phyloP scores from a whole-genome alignment of 2,797 vertebrate genomes.

The Orientallactaga sibirica region DNA sequence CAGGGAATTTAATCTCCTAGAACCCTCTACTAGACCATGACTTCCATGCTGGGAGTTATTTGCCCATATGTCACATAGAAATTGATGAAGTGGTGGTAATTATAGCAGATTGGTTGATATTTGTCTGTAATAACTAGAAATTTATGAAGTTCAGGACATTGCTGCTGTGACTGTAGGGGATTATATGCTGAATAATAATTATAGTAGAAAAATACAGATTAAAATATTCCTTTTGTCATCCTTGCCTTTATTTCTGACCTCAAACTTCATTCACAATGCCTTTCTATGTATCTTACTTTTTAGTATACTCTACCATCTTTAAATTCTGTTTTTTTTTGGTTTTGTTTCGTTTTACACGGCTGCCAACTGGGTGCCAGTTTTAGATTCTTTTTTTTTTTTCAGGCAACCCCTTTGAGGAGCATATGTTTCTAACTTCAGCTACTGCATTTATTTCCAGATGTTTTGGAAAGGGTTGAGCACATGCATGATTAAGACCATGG shows the following conservation, averaged over 20 bases:
- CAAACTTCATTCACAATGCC: constrained; percentile 15
- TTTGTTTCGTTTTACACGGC: constrained; percentile 53
- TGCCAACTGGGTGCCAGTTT: constrained; percentile 60
- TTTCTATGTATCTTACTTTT: constrained; percentile 26
- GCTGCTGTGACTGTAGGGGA: not conserved
- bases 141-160: not conserved
- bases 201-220: constrained; percentile 35
- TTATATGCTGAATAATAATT: constrained; percentile 16
- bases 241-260: not conserved
- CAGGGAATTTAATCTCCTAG: not conserved
- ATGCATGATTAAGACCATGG: not conserved
- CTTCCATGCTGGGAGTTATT: not conserved
- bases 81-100: not conserved
- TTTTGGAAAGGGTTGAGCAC: constrained; percentile 46
- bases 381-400: constrained; percentile 55
- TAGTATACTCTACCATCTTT: constrained; percentile 16
- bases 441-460: constrained; percentile 71
- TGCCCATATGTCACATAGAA: constrained; percentile 19
- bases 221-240: constrained; percentile 47
- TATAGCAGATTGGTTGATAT: not conserved
- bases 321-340: not conserved
- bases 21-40: not conserved
- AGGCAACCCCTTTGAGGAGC: constrained; percentile 63
- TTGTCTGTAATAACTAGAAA: constrained; percentile 9
- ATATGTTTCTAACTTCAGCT: constrained; percentile 69